phyloP scores from a whole-genome alignment of 2,113 vertebrate species.

The Bagarius yarrelli region DNA sequence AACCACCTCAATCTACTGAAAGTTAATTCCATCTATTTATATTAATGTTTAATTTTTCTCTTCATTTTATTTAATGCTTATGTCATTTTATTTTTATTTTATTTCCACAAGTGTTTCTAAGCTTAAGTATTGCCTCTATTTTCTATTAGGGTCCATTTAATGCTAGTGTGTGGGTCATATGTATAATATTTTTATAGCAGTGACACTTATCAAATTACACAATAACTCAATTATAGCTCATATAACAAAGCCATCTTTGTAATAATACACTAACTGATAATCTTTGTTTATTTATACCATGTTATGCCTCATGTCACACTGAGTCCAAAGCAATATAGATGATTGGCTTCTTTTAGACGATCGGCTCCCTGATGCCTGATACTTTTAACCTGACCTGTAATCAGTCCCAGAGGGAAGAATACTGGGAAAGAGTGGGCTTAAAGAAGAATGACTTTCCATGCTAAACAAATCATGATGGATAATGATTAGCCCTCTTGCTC shows the following conservation, averaged over 20 bases:
- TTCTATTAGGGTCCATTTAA: neutral
- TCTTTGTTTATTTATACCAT: neutral
- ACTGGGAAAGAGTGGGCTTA: neutral
- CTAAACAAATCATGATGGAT: neutral
- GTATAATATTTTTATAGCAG: neutral
- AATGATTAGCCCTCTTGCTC: neutral
- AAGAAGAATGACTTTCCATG: neutral
- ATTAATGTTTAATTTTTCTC: no score
- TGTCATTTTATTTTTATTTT: neutral
- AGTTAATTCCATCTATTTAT: no score
- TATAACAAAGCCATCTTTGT: neutral
- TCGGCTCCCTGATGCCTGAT: neutral
- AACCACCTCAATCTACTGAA: no score
- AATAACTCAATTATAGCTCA: neutral
- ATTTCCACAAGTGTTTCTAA: no score
- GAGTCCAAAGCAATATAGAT: neutral
- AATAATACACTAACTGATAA: neutral
- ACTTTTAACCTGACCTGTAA: neutral
- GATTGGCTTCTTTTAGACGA: neutral
- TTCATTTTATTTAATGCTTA: no score
- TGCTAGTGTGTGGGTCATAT: neutral
- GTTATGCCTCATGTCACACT: neutral
- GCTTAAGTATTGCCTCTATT: neutral
- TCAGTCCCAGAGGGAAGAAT: constrained; percentile 2
- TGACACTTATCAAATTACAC: neutral